Evolutionary conservation across 2,797 vertebrate genomes (phyloP), one percentile per base, ranked within the genome.

Genomic region (Microctenopoma lineatum): DNA sequence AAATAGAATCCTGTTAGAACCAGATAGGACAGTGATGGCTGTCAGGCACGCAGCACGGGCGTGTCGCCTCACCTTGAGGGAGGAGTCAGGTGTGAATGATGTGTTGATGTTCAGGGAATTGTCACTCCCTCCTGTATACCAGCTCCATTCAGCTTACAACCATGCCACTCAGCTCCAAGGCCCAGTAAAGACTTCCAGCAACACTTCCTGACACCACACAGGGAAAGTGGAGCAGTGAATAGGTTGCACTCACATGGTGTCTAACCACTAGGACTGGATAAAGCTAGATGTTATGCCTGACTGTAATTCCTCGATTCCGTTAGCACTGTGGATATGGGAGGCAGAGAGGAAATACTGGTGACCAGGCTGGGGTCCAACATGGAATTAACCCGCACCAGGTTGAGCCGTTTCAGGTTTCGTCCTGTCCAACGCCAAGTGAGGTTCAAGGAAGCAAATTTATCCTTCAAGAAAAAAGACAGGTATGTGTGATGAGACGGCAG

Each of bases 61-160:
- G 75, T 82, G 70, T 85, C 74, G 16, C n/a, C 48, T 56, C n/a
- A 13, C n/a, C 36, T 5, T 0, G 1, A 54, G 80, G 89, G 87
- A 83, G 73, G 79, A 67, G 75, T 84, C 86, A 90, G 88, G 88
- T 91, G 73, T 70, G 81, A 89, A 84, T 34, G 53, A 80, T 71
- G 64, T 63, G 41, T 75, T 66, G 21, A 73, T 65, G 66, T 59
- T 57, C 59, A 2, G 52, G 16, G 48, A 46, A 56, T 61, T 4
- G 63, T 81, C 66, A 62, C 72, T 84, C 83, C 70, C 77, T 66
- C 64, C 10, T 21, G 55, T 79, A 87, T 89, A 81, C 82, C 85
- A 59, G 36, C 44, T 71, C 59, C 11, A 65, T 26, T 81, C 59
- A 47, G 77, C 79, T 70, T 67, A 66, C 56, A 77, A 60, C 45